Evolutionary conservation across 2,888 invertebrate species (phyloP), one percentile per base, ranked within the genome.

Genomic region (Argyra leucocephala): DNA sequence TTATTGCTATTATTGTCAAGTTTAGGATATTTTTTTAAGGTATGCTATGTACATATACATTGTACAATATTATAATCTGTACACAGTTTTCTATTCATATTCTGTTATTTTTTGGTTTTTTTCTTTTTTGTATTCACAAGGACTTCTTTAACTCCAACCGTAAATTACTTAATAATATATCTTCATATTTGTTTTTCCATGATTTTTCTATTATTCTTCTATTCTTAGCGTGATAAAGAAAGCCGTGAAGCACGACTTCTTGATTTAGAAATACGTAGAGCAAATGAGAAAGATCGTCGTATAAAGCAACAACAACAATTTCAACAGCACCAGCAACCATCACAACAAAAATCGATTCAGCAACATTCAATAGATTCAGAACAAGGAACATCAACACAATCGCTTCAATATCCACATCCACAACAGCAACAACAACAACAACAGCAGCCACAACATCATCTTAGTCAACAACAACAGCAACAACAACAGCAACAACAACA

Each of bases 191-290:
- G n/a, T n/a, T n/a, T n/a, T n/a, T n/a, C n/a, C n/a, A n/a, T n/a
- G n/a, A 18, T 48, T 18, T 48, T 48, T 48, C 18, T 48, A 18
- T 48, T 10, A 37, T 18, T 72, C 72, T 58, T 9, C 22, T 37
- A 21, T 12, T 66, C 69, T 3, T 62, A 79, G 79, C 74, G 76
- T 71, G 79, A 80, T 69, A 78, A 78, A 70, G 79, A 80, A 69
- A 76, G 76, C 67, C 76, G 78, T 62, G 79, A 80, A 73, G 78
- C 79, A 67, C 77, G 79, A 67, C 74, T 79, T 69, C 72, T 80
- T 69, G 79, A 80, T 72, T 76, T 78, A 69, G 79, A 80, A 71
- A 80, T 80, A 66, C 74, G 79, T 22, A 76, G 78, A 24, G 77
- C 78, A 69, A 78, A 79, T 69, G 76, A 79, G 72, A 77, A 78